phyloP scores from a whole-genome alignment of 2,797 vertebrate species.

The Enteromius paludinosus region DNA sequence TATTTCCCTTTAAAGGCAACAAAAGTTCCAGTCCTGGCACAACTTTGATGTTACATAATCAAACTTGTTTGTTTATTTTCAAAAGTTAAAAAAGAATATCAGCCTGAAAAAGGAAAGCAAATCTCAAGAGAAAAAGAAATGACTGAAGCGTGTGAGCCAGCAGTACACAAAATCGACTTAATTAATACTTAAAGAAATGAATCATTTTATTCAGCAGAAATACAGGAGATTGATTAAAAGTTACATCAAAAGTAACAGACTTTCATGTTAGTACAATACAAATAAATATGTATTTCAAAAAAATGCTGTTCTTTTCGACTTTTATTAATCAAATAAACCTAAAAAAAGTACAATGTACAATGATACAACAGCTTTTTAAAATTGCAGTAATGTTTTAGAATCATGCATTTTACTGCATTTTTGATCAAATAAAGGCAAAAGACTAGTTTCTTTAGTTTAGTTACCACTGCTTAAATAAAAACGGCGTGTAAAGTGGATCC shows the following conservation, averaged over 20 bases:
- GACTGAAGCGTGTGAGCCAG: not conserved
- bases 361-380: not conserved
- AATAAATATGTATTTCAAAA: not conserved
- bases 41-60: not conserved
- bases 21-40: not conserved
- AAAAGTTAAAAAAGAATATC: not conserved
- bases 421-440: not conserved
- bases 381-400: not conserved
- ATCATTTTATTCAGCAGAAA: not conserved
- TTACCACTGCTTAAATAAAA: not conserved
- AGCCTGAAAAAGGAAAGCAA: not conserved
- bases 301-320: not conserved
- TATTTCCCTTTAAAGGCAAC: conserved; percentile 17
- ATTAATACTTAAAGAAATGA: not conserved
- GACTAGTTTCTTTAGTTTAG: not conserved
- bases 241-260: not conserved
- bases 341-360: not conserved
- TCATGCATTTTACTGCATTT: not conserved
- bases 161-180: not conserved
- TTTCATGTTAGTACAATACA: not conserved
- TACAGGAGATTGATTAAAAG: not conserved
- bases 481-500: not conserved
- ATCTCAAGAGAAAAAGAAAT: not conserved
- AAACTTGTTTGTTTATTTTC: not conserved
- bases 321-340: not conserved